Base-by-base conservation (phyloP, 1,140 invertebrate species). In the Archivesica marissinica region DNA sequence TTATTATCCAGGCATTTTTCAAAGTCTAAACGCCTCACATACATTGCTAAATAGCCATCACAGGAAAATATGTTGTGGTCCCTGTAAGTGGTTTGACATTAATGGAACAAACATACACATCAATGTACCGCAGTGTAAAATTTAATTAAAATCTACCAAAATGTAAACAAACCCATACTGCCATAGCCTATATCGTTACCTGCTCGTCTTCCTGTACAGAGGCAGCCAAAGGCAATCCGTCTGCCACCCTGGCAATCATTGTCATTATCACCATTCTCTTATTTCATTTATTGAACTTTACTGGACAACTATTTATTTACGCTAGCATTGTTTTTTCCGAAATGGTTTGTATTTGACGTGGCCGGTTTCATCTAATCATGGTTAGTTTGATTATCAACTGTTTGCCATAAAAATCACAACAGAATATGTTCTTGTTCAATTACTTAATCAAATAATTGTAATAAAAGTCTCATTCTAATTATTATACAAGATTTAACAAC, bases 171-270 rank as follows among this genome's bases (percentile, higher is more conserved):
- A 47, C 20, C 44, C 9, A 11, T 47, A 47, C 44, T 11, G 44
- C n/a, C n/a, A n/a, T n/a, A n/a, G n/a, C n/a, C n/a, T n/a, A n/a
- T n/a, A n/a, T n/a, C n/a, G n/a, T 47, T 47, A 99, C 98, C 96
- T 99, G 97, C 95, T 99, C 98, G 93, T 99, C 98, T 93, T 99
- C 98, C 95, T 99, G 98, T 95, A 99, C 98, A 41, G 98, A 98
- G 44, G 99, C 99, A 39, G 98, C 98, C 87, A 99, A 94, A 59
- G 98, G 98, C 83, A 99, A 95, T 7, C 98, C 99, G 95, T 99
- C 99, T 80, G 96, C 96, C 86, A 99, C 96, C 87, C 99, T 95
- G 3, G 98, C 98, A 91, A 99, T 99, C 97, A 99, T 98, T 80
- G 98, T 99, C 95, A 99, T 96, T 88, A 99, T 93, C 90, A 99